A percentile compares a stretch with the other conserved stretches of the same genome.
Conservation (phyloP, 64 coral and sea anemone genomes). For the Dendronephthya gigantea region DNA sequence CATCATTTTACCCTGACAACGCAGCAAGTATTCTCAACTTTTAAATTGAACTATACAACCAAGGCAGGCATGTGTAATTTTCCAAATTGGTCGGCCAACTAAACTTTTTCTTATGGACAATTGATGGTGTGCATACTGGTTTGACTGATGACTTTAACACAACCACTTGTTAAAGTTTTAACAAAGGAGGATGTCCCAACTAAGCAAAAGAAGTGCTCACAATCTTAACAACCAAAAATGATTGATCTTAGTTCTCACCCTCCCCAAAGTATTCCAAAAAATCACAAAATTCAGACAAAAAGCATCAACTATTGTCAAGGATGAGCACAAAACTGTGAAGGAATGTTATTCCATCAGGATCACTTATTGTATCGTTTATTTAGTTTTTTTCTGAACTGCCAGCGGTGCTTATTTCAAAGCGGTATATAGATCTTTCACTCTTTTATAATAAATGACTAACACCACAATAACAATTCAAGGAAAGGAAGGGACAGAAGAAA, state of each 20-base stretch:
- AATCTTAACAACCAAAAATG: too few relatives aligned
- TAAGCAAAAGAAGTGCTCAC: background rate
- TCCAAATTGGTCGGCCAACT: background rate
- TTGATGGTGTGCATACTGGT: too few relatives aligned
- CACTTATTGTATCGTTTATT: too few relatives aligned
- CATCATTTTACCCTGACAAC: background rate
- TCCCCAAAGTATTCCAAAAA: background rate
- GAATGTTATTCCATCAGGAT: too few relatives aligned
- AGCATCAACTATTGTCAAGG: background rate
- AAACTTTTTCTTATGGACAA: background rate
- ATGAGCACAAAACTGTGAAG: too few relatives aligned
- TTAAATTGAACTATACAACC: background rate
- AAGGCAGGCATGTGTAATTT: background rate
- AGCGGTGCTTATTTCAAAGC: background rate
- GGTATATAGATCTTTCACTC: conserved; percentile 21
- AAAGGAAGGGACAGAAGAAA: conserved; percentile 31
- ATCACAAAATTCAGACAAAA: background rate
- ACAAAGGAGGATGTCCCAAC: background rate
- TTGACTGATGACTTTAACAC: background rate
- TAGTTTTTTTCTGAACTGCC: background rate
- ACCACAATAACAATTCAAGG: background rate
- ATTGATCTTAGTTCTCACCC: background rate
- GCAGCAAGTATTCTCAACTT: background rate
- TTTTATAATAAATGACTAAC: conserved; percentile 27
- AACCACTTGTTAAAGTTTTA: background rate